Evolutionary conservation across 2,113 vertebrate genomes (phyloP), one percentile per base, ranked within the genome.

Genomic region (Rhinoderma darwinii): DNA sequence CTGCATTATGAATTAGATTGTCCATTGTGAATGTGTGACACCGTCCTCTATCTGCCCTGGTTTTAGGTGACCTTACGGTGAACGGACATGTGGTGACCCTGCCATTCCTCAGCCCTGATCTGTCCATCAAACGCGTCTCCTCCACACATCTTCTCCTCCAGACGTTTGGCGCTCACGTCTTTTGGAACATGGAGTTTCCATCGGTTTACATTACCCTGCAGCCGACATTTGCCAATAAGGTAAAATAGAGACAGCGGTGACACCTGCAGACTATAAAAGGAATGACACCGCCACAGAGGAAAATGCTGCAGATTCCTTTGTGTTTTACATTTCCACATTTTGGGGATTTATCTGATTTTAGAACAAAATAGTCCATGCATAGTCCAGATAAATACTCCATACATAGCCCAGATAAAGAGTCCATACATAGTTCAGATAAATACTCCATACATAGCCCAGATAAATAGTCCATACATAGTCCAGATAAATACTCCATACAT

Each of bases 141-240:
- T 97, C 96, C 1, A 87, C 93, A 84, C 98, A 97, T 90, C 90
- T 98, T 75, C 91, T 96, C 27, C 91, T 98, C 56, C 95, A 92
- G 89, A 86, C 94, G 0, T 94, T 95, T 0, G 95, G 95, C 0
- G 95, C 94, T 22, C 92, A 92, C 63, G 3, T 98, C 17, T 93
- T 97, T 5, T 98, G 97, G 97, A 93, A 95, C 2, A 83, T 97
- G 44, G 93, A 94, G 0, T 94, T 94, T 50, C 93, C 96, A 0
- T 56, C 94, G 0, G 84, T 80, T 1, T 90, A 96, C 72, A 89
- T 98, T 91, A 96, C 93, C 14, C 92, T 98, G 4, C 96, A 97
- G 74, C 97, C 98, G 0, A 80, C 89, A 63, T 95, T 97, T 2
- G 93, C 96, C 41, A 89, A 93, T 88, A 95, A 95, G 95, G 75